Evolutionary conservation across 2,888 invertebrate genomes (phyloP), one percentile per base, ranked within the genome.

Genomic region (Papilio elwesi): DNA sequence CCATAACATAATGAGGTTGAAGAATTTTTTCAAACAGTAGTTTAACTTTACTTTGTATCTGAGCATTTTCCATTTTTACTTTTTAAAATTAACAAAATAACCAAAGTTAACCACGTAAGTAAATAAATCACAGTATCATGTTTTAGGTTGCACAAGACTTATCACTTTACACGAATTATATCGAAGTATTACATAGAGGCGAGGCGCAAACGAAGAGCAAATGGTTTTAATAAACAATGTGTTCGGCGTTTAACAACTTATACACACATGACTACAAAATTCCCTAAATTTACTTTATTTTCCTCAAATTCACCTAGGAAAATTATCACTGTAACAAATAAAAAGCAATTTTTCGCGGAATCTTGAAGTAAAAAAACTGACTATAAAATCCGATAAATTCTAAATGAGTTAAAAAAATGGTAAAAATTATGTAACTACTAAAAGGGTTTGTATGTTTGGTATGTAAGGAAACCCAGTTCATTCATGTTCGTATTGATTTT

Each of bases 21-120:
- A 95, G 83, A 78, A 96, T 92, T 79, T 95, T 94, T 68, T 94
- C 85, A 81, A 96, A 92, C 72, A 96, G 90, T 76, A 94, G 84
- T 79, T 92, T 92, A 53, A 96, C 82, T 85, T 95, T 95, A 75
- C 90, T 90, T 82, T 94, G 92, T 66, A 82, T 76, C n/a, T 74
- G 70, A 69, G 76, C 74, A 76, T 75, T 76, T 66, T 82, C 81
- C 78, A 81, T 80, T 66, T 62, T 71, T 48, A 62, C 38, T 16
- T 16, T 26, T 51, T 51, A 16, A 57, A n/a, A 51, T 36, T 36
- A n/a, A 68, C 57, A 49, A 51, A 57, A 38, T 38, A 9, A 63
- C n/a, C 43, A 64, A 15, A 38, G 4, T 9, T 59, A 38, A 11
- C 36, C 9, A 26, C 26, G 26, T 26, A 2, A 15, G 43, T 43